Evolutionary conservation across 2,113 vertebrate genomes (phyloP).

Genomic region (Zosterops lateralis): DNA sequence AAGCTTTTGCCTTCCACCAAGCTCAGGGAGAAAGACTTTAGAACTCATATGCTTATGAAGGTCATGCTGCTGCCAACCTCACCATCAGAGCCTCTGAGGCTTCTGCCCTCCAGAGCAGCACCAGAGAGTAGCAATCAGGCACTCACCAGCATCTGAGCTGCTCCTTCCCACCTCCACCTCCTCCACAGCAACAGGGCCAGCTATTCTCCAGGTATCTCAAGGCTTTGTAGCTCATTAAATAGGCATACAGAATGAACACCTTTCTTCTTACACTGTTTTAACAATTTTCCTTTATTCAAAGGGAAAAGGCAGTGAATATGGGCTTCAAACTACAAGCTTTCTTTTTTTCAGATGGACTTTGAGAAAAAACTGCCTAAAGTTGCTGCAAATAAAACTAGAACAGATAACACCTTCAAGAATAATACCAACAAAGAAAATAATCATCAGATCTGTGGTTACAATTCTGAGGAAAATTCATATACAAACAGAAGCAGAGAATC

Average conservation of each 20-base stretch:
- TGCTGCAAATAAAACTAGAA: conserved; percentile 17
- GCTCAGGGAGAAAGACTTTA: not conserved
- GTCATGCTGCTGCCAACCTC: not conserved
- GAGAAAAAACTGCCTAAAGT: not conserved
- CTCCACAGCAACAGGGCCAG: not conserved
- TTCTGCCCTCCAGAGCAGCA: not conserved
- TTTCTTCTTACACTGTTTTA: not conserved
- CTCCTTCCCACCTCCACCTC: not conserved
- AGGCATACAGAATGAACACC: rapidly evolving
- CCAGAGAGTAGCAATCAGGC: not conserved
- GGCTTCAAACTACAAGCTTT: not conserved
- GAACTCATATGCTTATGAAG: rapidly evolving
- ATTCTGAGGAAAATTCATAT: conserved; percentile 64
- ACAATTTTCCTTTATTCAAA: not conserved
- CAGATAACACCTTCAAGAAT: conserved; percentile 30
- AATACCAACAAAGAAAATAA: conserved; percentile 17
- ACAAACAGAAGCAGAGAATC: conserved; percentile 67
- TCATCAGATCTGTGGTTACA: conserved; percentile 27
- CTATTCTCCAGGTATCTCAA: not conserved
- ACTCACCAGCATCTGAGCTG: not conserved
- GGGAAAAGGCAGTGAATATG: not conserved
- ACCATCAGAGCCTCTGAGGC: rapidly evolving
- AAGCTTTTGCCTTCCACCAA: rapidly evolving
- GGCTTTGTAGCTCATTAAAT: not conserved
- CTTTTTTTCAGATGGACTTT: conserved; percentile 52